Evolutionary conservation across 2,888 invertebrate genomes (phyloP), one percentile per base, ranked within the genome.

Genomic region (Aproaerema taeniolella): DNA sequence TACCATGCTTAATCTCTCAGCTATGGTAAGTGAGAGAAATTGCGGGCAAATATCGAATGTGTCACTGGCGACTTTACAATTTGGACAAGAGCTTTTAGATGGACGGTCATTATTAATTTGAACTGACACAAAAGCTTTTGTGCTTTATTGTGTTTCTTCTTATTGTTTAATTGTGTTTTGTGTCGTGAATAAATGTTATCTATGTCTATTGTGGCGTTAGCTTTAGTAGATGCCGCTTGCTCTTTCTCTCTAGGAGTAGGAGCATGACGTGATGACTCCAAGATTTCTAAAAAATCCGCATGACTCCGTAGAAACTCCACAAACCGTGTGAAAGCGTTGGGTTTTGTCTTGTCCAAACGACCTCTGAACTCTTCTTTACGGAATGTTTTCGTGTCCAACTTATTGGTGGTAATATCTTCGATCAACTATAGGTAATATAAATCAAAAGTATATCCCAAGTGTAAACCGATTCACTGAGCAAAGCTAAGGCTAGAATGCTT

Each of bases 261-360:
- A n/a, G 8, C n/a, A n/a, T n/a, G n/a, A n/a, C n/a, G n/a, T n/a
- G n/a, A n/a, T n/a, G n/a, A n/a, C n/a, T n/a, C n/a, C 30, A 36
- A 31, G 1, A 42, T 43, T n/a, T 46, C 46, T 1, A 43, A 33
- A 10, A 46, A 34, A 26, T 46, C 41, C 9, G 46, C 46, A 2
- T 43, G 25, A 10, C 31, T 31, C 11, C 41, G 41, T 1, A 43
- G 9, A 28, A 43, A 43, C 4, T 32, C 7, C 15, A 39, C 14
- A 13, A 46, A 46, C 1, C 39, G 1, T 16, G 15, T 9, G 41
- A 15, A 12, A 9, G 12, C 9, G 32, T 15, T 24, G 12, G 14
- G 24, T 33, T 7, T 2, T 3, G 2, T n/a, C 4, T 20, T 20
- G 8, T 20, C 20, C 6, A 28, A 8, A 12, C 2, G 4, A 12